Base-by-base conservation (phyloP, 2,888 invertebrate species). In the Ophion costatus region DNA sequence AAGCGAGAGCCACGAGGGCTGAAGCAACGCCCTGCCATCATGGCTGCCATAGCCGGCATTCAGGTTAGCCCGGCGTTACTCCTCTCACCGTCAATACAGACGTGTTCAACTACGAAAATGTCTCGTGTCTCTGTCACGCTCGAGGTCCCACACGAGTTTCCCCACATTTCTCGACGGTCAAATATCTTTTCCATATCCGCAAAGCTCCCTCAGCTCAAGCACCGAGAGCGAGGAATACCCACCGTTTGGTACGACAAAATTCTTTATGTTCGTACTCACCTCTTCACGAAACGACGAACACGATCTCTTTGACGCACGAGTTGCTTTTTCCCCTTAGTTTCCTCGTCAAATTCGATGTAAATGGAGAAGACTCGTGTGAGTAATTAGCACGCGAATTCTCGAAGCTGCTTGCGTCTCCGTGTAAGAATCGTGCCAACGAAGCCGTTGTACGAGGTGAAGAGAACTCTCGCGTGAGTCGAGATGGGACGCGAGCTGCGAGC, bases 1-100 rank as follows among this genome's bases (percentile, higher is more conserved):
- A 9, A 24, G 66, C 69, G 56, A 71, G 79, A 78, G 80, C 85
- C 83, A 86, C 81, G 83, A 79, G 85, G 88, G 56, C 38, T 75
- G 84, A 90, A 92, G 92, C 91, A 92, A 92, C 92, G 92, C 91
- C 92, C 92, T 90, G 90, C 87, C 88, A 90, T 89, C 88, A 92
- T 92, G 92, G 92, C 92, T 88, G 91, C 87, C 88, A 63, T 85
- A 75, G 76, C 88, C 88, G 87, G 88, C 86, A 66, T 86, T 81
- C 74, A 76, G 63, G 79, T 80, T 82, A 80, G 24, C 82, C 83
- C 85, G 80, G 73, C 82, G 70, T 57, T 59, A 64, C 14, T 74
- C 38, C 7, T 22, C 1, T 14, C 22, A 17, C 24, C 38, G 24
- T 59, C 64, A 17, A 17, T 45, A 45, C 45, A 51, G 17, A 51